A percentile compares a stretch with the other conserved stretches of the same genome.
Evolutionary conservation across 1,140 invertebrate genomes (phyloP).

Genomic region (Zaprionus kolodkinae): DNA sequence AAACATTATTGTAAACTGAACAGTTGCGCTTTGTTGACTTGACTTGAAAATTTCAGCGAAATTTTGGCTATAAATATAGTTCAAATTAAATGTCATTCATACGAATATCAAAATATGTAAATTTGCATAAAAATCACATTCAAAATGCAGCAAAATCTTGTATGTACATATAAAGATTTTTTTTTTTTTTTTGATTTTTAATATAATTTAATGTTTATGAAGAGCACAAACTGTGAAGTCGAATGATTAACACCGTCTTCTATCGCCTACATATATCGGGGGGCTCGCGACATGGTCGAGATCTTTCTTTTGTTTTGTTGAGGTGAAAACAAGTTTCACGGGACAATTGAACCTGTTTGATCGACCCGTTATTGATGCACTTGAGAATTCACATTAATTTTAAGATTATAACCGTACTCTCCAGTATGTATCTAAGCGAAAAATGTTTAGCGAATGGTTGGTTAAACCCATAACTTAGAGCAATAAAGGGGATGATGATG

Average conservation of each 20-base stretch:
- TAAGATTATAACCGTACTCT: conserved; percentile 15
- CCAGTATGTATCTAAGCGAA: conserved; percentile 31
- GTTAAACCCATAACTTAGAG: conserved; percentile 27
- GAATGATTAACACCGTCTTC: background rate
- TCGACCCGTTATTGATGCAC: conserved; percentile 26
- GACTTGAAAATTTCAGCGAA: no score
- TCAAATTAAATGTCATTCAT: background rate
- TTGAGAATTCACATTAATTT: conserved; percentile 23
- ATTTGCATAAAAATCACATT: no score
- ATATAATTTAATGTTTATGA: conserved; percentile 8
- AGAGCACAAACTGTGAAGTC: background rate
- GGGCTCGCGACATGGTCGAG: conserved; percentile 27
- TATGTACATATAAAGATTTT: background rate
- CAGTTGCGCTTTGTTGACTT: no score
- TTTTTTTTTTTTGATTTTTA: background rate
- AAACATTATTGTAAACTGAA: no score
- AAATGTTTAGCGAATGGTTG: conserved; percentile 14
- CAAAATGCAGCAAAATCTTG: background rate
- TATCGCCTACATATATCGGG: background rate
- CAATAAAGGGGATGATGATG: conserved; percentile 13
- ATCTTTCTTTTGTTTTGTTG: conserved; percentile 18
- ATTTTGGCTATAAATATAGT: background rate
- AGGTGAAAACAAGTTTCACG: conserved; percentile 22
- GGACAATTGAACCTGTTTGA: conserved; percentile 32
- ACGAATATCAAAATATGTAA: background rate